Percentiles rank a stretch among this genome's conserved stretches.
Evolutionary conservation across 1,140 invertebrate genomes (phyloP).

Genomic region (Holotrichia oblita): DNA sequence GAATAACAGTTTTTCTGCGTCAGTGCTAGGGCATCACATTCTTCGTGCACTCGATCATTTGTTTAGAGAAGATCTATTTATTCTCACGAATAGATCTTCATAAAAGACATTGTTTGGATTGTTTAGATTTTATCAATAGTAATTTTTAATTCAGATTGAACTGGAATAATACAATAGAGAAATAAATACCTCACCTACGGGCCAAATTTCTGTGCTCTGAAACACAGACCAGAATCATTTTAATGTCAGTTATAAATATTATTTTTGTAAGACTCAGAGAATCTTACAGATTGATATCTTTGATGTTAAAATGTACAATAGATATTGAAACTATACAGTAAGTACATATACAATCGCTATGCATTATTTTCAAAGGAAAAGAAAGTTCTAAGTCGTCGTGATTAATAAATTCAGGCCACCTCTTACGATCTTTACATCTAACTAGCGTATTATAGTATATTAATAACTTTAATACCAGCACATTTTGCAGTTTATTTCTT

Average conservation of each 20-base stretch:
- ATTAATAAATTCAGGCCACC: no score
- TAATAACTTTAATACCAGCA: no score
- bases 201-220: background rate
- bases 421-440: no score
- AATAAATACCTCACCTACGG: background rate
- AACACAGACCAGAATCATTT: background rate
- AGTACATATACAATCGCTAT: background rate
- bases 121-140: constrained; percentile 32
- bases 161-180: background rate
- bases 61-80: constrained; percentile 21
- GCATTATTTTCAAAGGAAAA: background rate
- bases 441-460: no score
- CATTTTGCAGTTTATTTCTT: no score
- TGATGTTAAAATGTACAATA: background rate
- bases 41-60: constrained; percentile 33
- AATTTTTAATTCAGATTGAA: constrained; percentile 20
- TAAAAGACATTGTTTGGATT: constrained; percentile 15
- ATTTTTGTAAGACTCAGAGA: background rate
- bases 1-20: constrained; percentile 20
- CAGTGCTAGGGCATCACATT: constrained; percentile 4
- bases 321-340: background rate
- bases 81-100: constrained; percentile 26
- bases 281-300: background rate
- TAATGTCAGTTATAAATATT: constrained; percentile 9
- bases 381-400: background rate